Base-by-base conservation (phyloP, 2,797 vertebrate species). In the Enteromius anoplus region DNA sequence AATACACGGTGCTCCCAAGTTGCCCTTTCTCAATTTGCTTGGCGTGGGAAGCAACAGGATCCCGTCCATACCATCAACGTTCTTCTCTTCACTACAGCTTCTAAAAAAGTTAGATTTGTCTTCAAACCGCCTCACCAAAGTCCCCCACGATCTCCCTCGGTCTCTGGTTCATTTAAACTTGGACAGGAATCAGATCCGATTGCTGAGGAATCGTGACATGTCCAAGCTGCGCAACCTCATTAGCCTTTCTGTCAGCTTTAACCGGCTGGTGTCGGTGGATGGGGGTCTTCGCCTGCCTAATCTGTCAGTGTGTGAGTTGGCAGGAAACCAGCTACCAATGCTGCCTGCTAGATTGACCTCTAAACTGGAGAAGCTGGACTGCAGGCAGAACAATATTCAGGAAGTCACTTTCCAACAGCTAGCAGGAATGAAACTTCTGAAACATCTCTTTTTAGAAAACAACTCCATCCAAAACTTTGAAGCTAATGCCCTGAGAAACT, bases 361-460 rank as follows among this genome's bases (percentile, higher is more conserved):
- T n/a, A 93, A 88, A 49, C 86, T 96, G 72, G 94, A 95, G 87
- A 96, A 94, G 84, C 92, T 96, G 0, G 95, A 96, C 85, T 96
- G 93, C 82, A 94, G 94, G 84, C 91, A 93, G 75, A 96, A 96
- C 69, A 84, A 90, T 76, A 94, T 96, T 49, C 91, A 91, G 83
- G 93, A 86, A 81, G 91, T 96, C 58, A 95, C 91, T 53, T 89
- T 64, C 0, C 90, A 92, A 75, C 89, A 95, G 17, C 92, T 96
- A 58, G 90, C 93, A 79, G 93, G 93, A 69, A 91, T 96, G 40
- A 90, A 82, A 45, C 90, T 93, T 11, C 88, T 96, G 81, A 95
- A 92, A 83, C 95, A 96, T 84, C 90, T 96, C 66, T 96, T 96
- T 87, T 91, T 96, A 19, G 95, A 96, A 88, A 94, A 95, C 89